Base-by-base conservation (phyloP, 2,888 invertebrate species). In the Lordiphosa fenestrarum region DNA sequence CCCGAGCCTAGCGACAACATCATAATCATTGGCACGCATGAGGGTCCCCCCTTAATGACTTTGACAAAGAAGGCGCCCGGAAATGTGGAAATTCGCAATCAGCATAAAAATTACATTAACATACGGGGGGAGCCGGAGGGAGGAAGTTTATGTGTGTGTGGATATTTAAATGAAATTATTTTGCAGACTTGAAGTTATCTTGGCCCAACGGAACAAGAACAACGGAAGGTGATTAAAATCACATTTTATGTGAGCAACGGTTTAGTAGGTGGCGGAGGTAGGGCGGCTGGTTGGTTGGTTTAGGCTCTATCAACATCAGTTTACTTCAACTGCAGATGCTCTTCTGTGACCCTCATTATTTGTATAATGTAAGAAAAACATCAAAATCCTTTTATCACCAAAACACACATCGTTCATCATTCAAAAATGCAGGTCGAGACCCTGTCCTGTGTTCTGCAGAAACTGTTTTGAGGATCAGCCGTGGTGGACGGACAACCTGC, bases 221-320 rank as follows among this genome's bases (percentile, higher is more conserved):
- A 75, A 68, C 77, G 85, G 83, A 80, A 84, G 80, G 77, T 80
- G 83, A 84, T 85, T 84, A 84, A 84, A 84, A 85, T 84, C 84
- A 61, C 80, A 82, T 85, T 82, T 84, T 73, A 82, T 73, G 54
- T 55, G 51, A 39, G 54, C 54, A 48, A 57, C 44, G 47, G 54
- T 39, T 21, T 15, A n/a, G 21, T 3, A 21, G 25, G 30, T 36
- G 15, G 7, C 36, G 25, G 35, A 33, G 19, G n/a, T n/a, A n/a
- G n/a, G n/a, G n/a, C n/a, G 2, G 19, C 2, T 19, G 2, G 19
- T 3, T 19, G 4, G 19, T 39, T 61, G 42, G 38, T 53, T 62
- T 19, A 7, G 25, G 25, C 7, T 7, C 6, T 7, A 25, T 2
- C 25, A 7, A 25, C 7, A 25, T 25, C 25, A 25, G 25, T 25